phyloP scores from a whole-genome alignment of 2,888 invertebrate species.

The Cantharis nigra region DNA sequence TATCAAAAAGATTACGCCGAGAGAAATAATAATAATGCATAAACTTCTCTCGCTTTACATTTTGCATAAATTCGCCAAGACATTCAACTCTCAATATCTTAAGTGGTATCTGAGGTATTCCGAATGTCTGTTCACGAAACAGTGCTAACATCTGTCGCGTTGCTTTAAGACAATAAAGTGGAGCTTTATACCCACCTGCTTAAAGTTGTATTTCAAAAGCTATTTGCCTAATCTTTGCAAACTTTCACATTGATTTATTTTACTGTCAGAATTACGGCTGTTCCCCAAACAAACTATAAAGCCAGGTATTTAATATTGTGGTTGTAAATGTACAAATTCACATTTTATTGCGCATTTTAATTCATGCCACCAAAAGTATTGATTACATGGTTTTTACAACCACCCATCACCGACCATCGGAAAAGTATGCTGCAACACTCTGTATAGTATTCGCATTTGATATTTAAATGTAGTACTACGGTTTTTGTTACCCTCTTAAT shows the following conservation, averaged over 20 bases:
- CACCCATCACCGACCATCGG: too few relatives aligned
- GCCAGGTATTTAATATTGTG: not conserved
- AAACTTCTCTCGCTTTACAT: constrained; percentile 18
- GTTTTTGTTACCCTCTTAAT: not conserved
- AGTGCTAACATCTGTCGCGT: constrained; percentile 14
- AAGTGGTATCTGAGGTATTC: constrained; percentile 23
- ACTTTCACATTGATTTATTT: constrained; percentile 2
- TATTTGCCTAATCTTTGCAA: constrained; percentile 11
- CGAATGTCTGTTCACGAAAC: constrained; percentile 14
- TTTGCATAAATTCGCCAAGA: constrained; percentile 24
- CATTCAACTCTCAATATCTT: constrained; percentile 27
- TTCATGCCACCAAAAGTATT: too few relatives aligned
- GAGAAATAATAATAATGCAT: constrained; percentile 26
- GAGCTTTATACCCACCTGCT: constrained; percentile 18
- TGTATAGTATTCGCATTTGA: not conserved
- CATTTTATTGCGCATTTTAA: too few relatives aligned
- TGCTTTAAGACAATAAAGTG: constrained; percentile 17
- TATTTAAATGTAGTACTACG: not conserved
- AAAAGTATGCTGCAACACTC: not conserved
- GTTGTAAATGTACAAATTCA: not conserved
- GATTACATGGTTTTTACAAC: too few relatives aligned
- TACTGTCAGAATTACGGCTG: not conserved
- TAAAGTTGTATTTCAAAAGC: not conserved
- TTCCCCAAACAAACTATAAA: not conserved
- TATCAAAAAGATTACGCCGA: not conserved